phyloP scores from a whole-genome alignment of 2,113 vertebrate species.

The Trogon melanurus region DNA sequence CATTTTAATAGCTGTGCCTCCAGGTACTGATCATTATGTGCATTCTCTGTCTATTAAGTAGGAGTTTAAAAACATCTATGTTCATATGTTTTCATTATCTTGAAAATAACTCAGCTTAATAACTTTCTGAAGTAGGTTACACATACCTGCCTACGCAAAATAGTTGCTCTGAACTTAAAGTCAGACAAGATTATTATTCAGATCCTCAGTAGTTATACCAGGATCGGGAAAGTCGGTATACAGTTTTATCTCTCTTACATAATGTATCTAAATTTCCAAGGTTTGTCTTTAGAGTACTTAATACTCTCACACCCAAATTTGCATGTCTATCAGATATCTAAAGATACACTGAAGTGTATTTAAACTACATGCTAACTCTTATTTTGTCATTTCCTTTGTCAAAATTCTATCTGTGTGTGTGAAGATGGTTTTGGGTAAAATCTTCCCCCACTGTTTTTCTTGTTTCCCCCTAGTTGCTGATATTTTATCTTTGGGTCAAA shows the following conservation, averaged over 20 bases:
- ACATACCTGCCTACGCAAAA: neutral
- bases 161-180: neutral
- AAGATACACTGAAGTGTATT: neutral
- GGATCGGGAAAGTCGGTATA: neutral
- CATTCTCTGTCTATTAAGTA: neutral
- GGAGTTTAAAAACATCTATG: neutral
- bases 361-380: neutral
- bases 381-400: neutral
- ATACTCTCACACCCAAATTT: neutral
- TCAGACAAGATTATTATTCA: neutral
- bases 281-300: neutral
- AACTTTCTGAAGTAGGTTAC: neutral
- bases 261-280: neutral
- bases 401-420: neutral
- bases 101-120: neutral
- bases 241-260: neutral
- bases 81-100: neutral
- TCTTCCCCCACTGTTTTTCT: neutral
- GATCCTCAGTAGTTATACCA: neutral
- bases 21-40: neutral
- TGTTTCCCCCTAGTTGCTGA: neutral
- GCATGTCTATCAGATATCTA: neutral
- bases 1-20: neutral
- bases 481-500: neutral
- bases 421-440: neutral